Evolutionary conservation across 2,797 vertebrate genomes (phyloP).

Genomic region (Podargus strigoides): DNA sequence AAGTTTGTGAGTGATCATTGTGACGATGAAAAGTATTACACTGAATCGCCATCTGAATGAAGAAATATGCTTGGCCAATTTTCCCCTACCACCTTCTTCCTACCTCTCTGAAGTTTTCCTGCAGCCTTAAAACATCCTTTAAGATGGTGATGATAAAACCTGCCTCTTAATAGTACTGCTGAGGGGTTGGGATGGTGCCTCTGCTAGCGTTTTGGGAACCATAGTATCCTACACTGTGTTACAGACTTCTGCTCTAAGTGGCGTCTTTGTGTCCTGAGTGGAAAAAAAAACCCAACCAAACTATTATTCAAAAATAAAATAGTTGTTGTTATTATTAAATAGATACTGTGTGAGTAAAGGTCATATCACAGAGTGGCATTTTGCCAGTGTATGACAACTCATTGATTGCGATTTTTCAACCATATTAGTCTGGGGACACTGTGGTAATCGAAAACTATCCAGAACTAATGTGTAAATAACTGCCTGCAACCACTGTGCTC

Average conservation of each 20-base stretch:
- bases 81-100: not conserved
- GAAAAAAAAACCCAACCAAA: not conserved
- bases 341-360: conserved; percentile 65
- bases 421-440: conserved; percentile 72
- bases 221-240: not conserved
- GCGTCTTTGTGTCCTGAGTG: conserved; percentile 11
- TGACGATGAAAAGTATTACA: not conserved
- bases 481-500: conserved; percentile 56
- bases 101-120: not conserved
- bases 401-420: conserved; percentile 77
- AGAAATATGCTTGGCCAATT: not conserved
- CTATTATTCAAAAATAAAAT: conserved; percentile 49
- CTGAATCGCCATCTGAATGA: not conserved
- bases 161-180: not conserved
- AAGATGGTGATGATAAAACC: not conserved
- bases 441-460: conserved; percentile 76
- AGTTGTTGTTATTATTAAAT: conserved; percentile 48
- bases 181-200: not conserved
- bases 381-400: conserved; percentile 70
- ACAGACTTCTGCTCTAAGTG: not conserved
- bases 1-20: not conserved
- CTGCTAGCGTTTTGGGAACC: not conserved
- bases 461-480: conserved; percentile 80
- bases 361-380: conserved; percentile 72
- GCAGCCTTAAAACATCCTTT: not conserved